Evolutionary conservation across 2,797 vertebrate species (phyloP), one percentile per base, ranked within the genome.

Genomic region (Cirrhinus mrigala): DNA sequence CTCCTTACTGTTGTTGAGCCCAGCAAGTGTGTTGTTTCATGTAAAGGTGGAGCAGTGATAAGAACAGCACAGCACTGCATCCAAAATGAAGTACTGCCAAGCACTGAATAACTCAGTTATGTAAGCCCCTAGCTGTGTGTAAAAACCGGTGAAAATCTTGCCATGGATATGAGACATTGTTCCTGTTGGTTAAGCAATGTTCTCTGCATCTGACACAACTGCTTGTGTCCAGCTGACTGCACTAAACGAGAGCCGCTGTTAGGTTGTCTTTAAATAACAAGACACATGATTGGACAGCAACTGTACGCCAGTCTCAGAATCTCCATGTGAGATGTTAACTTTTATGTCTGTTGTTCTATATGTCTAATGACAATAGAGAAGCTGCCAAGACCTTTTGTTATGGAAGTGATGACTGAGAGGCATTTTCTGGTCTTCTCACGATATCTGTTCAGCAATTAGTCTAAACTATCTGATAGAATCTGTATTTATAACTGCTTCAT

Each of bases 91-190:
- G 80, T 44, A 24, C 79, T 81, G 83, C 83, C 80, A 86, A 89
- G 70, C 69, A 37, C 68, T 44, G 58, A 69, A 81, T 76, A 82
- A 71, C 82, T 79, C 54, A 73, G 79, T 89, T 89, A 86, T 62
- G 44, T 88, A 88, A 89, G 24, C 79, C 62, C 22, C 24, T 66
- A 89, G 84, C 78, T 84, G 85, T 73, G 68, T 79, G 40, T 71
- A 81, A 87, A 81, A 64, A 82, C 62, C 70, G 52, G 52, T 54
- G 66, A 73, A 52, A 73, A 71, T 66, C 75, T 60, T 79, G 40
- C 52, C 58, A 85, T 79, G 66, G 64, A 81, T 69, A 76, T 79
- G 78, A 75, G 69, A 83, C 44, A 66, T 58, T 77, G 54, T 83
- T 85, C 76, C 82, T 79, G 70, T 82, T 81, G 64, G 58, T 52